Evolutionary conservation across 2,888 invertebrate genomes (phyloP).

Genomic region (Cephus spinipes): DNA sequence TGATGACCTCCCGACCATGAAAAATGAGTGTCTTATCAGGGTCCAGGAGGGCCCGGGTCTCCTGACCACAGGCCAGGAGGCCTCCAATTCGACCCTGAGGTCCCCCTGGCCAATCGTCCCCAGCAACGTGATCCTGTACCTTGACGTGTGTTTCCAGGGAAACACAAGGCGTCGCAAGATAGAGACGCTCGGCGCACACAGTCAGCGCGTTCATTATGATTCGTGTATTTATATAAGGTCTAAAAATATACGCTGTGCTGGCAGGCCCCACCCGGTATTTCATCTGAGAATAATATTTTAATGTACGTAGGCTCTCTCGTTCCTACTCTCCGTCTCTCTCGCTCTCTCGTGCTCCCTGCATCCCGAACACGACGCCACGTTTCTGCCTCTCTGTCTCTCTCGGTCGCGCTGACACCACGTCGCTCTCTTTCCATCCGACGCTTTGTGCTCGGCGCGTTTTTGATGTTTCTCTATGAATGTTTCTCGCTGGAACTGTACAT

Average conservation of each 20-base stretch:
- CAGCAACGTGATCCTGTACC: no score
- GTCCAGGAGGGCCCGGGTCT: no score
- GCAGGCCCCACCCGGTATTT: conserved; percentile 66
- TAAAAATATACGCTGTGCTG: conserved; percentile 65
- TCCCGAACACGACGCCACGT: neutral
- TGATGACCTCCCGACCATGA: no score
- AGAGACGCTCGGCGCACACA: conserved; percentile 28
- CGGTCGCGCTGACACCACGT: neutral
- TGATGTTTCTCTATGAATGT: conserved; percentile 52
- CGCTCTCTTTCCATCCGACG: conserved; percentile 22
- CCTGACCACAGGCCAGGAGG: no score
- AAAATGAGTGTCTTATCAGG: no score
- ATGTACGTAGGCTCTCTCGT: conserved; percentile 56
- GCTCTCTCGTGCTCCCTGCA: conserved; percentile 22
- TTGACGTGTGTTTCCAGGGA: conserved; percentile 21
- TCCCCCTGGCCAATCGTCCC: no score
- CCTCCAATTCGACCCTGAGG: no score
- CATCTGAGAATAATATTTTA: conserved; percentile 68
- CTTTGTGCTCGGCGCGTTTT: conserved; percentile 55
- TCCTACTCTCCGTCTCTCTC: conserved; percentile 32
- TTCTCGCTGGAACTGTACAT: conserved; percentile 32
- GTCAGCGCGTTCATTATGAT: conserved; percentile 65
- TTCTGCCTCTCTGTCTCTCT: conserved; percentile 19
- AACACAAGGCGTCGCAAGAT: conserved; percentile 41
- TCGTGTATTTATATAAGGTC: conserved; percentile 68